Evolutionary conservation across 2,888 invertebrate genomes (phyloP), one percentile per base, ranked within the genome.

Genomic region (Theodoxus fluviatilis): DNA sequence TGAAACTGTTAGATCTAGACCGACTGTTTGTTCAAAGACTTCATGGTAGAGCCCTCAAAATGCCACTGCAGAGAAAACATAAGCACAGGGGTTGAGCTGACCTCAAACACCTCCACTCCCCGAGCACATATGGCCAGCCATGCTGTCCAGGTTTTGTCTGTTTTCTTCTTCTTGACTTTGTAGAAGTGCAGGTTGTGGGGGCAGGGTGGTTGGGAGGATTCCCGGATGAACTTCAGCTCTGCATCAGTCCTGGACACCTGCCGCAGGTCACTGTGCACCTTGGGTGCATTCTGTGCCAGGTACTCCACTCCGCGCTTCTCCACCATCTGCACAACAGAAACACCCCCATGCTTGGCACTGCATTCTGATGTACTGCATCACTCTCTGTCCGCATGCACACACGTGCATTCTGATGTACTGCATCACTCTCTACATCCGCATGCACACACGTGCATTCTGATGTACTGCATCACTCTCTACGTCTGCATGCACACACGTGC

Each of bases 71-170:
- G n/a, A n/a, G n/a, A n/a, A n/a, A n/a, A n/a, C n/a, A n/a, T n/a
- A n/a, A n/a, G n/a, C n/a, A n/a, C n/a, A n/a, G n/a, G n/a, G n/a
- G n/a, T n/a, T n/a, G n/a, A n/a, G 73, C 79, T 68, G 78, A 90
- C 90, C 89, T 91, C 91, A 85, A 94, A 92, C 77, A 97, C 93
- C 88, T 94, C 93, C 72, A 98, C 92, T 68, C 97, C 97, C 84
- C 93, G 93, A 63, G 96, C 94, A 84, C 96, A 95, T 71, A 98
- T 94, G 69, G 95, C 94, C 76, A 98, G 90, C 90, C 95, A 93
- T 25, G 95, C 93, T 71, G 88, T 87, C 77, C 86, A 87, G 38
- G 85, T 83, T 68, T 79, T 93, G 91, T 85, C 96, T 91, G 84
- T 84, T 79, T 88, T 88, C 78, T 84, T 84, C 76, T 86, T 85